phyloP scores from a whole-genome alignment of 1,140 invertebrate species.

The Chironomus striatipennis region DNA sequence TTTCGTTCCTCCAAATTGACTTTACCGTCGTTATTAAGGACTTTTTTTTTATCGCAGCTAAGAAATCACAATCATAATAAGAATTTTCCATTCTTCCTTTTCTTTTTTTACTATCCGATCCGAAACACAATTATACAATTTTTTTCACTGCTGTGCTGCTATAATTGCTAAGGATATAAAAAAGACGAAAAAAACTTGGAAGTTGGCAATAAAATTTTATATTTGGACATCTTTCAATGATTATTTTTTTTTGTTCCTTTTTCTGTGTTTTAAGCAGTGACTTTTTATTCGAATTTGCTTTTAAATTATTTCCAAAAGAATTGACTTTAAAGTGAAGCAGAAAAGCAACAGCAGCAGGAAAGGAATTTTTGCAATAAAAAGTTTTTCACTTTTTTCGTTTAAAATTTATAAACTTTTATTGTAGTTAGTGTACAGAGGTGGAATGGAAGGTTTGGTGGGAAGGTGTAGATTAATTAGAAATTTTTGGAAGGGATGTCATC shows the following conservation, averaged over 20 bases:
- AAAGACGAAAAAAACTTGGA: background rate
- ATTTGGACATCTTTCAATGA: background rate
- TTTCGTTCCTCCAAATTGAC: too few species aligned
- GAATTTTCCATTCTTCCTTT: background rate
- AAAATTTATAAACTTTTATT: too few species aligned
- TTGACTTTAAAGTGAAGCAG: background rate
- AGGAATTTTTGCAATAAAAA: too few species aligned
- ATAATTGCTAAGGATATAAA: conserved; percentile 2
- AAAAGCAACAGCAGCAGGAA: too few species aligned
- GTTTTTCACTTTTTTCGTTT: too few species aligned
- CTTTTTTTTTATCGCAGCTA: background rate
- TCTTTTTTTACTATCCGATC: background rate
- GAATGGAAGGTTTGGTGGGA: too few species aligned
- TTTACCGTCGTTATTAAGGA: background rate
- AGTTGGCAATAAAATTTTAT: conserved; percentile 9
- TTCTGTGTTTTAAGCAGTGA: too few species aligned
- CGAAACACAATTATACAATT: background rate
- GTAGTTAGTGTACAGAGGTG: too few species aligned
- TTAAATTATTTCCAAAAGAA: background rate
- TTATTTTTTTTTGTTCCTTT: background rate
- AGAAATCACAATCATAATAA: background rate
- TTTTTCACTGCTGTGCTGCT: background rate
- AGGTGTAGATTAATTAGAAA: too few species aligned
- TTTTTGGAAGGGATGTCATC: too few species aligned
- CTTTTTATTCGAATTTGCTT: too few species aligned